Base-by-base conservation (phyloP, 1,140 invertebrate species). In the Portunus trituberculatus region DNA sequence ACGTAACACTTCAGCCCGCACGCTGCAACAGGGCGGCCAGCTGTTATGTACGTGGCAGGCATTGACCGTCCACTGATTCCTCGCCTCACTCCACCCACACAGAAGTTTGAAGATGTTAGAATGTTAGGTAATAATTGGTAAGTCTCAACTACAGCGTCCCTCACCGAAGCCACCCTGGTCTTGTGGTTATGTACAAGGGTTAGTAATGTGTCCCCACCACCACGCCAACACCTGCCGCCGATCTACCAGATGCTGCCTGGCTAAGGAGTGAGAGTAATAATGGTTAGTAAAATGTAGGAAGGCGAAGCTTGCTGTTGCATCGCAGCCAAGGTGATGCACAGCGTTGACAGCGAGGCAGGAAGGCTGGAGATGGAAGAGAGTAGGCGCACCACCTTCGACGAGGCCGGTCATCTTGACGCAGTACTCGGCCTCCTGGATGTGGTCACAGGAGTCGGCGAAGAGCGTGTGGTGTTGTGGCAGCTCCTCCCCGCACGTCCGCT, bases 371-470 rank as follows among this genome's bases (percentile, higher is more conserved):
- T 31, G 8, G 86, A 76, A 20, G 29, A 45, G 12, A n/a, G 16
- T 29, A 45, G 20, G n/a, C n/a, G 39, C 32, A 96, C 95, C 96
- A 99, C 99, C 99, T 98, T 99, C 99, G 97, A 98, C 99, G 96
- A 99, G 98, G 93, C 99, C 99, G 94, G 98, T 98, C 96, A 99
- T 98, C 98, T 99, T 99, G 95, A 99, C 98, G 97, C 99, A 99
- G 97, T 98, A 99, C 96, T 98, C 97, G 12, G 98, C 98, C 96
- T 98, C 98, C 96, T 98, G 98, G 96, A 99, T 98, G 96, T 97
- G 59, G n/a, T 95, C 91, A 90, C 96, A 96, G 48, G 95, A 84
- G 46, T 93, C 86, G 31, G 96, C 84, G 28, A 28, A 92, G 28
- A 95, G 95, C 16, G 31, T 86, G 52, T 96, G 96, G 48, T 95